Base-by-base conservation (phyloP, 2,113 vertebrate genomes). In the Motacilla tschutschensis region DNA sequence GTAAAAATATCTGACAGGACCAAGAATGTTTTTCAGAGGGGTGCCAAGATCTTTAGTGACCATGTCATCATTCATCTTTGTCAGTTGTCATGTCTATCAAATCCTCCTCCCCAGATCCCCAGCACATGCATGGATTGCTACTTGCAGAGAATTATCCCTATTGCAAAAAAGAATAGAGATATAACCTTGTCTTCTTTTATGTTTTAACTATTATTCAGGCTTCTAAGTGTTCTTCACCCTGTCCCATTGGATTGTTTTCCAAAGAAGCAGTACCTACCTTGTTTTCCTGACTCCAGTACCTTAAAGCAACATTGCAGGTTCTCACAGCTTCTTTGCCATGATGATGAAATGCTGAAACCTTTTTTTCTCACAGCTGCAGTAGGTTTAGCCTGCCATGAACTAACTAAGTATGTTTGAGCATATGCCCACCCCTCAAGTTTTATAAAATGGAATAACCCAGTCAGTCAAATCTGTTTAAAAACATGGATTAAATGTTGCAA, bases 381-480 rank as follows among this genome's bases (percentile, higher is more conserved):
- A 82, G 29, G 10, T 67, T 84, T 87, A 72, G 28, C 25, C 21
- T 83, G 17, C 40, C 41, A 80, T 40, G 24, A 71, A 12, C 18
- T 48, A 69, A 17, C 14, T 58, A 58, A 64, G 12, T 63, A 41
- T 46, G 21, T 55, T 67, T 64, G 58, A 64, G 83, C n/a, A 29
- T 38, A 60, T 26, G 12, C 20, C 35, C 20, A 38, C 29, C 26
- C 41, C 59, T 74, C 25, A 85, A 85, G 9, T 51, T 74, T 90
- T 67, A 73, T 63, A 53, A 71, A 85, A 74, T 17, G 5, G 41
- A 71, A 43, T 43, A 73, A 74, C 12, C 3, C 7, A 73, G 47
- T 73, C 26, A 58, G 13, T 58, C n/a, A 83, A 48, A 60, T 60
- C 20, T 64, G n/a, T 87, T 92, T 70, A 44, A 78, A 90, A 41